Evolutionary conservation across 2,797 vertebrate species (phyloP).

Genomic region (Etheostoma nigrum): DNA sequence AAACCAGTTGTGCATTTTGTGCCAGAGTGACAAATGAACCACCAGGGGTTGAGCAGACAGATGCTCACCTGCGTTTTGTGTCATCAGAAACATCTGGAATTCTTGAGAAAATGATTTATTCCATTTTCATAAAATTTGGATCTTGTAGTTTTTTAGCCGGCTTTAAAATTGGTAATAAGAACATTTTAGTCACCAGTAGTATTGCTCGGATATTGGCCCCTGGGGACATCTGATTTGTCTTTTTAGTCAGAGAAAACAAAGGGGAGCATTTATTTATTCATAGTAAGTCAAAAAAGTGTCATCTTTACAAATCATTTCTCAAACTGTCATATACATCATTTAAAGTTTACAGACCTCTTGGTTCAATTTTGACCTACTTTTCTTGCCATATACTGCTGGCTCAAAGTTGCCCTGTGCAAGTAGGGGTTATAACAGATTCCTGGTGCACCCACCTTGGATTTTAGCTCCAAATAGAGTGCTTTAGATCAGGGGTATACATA

Average conservation of each 20-base stretch:
- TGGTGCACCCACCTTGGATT: too few relatives aligned
- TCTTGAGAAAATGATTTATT: background rate
- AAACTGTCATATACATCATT: background rate
- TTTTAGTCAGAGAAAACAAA: too few relatives aligned
- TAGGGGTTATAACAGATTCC: too few relatives aligned
- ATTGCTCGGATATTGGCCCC: too few relatives aligned
- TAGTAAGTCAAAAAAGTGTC: too few relatives aligned
- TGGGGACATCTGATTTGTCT: too few relatives aligned
- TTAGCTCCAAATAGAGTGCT: too few relatives aligned
- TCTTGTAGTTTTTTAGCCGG: background rate
- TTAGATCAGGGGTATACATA: too few relatives aligned
- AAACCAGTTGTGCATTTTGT: slow-evolving; percentile 18
- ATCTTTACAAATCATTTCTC: background rate
- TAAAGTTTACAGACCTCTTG: background rate
- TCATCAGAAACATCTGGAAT: background rate
- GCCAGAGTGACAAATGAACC: slow-evolving; percentile 31
- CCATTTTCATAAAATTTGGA: background rate
- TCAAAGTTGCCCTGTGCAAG: too few relatives aligned
- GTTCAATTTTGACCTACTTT: background rate
- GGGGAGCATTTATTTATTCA: too few relatives aligned
- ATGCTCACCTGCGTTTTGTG: slow-evolving; percentile 44
- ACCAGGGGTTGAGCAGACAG: slow-evolving; percentile 27
- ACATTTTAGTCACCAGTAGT: background rate
- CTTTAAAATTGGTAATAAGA: background rate
- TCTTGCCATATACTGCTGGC: background rate